These are phyloP conservation scores for Crambe crambe DNA, from an alignment of 37 sponge, comb jelly and placozoan species.

Conservation along the genomic window DNA sequence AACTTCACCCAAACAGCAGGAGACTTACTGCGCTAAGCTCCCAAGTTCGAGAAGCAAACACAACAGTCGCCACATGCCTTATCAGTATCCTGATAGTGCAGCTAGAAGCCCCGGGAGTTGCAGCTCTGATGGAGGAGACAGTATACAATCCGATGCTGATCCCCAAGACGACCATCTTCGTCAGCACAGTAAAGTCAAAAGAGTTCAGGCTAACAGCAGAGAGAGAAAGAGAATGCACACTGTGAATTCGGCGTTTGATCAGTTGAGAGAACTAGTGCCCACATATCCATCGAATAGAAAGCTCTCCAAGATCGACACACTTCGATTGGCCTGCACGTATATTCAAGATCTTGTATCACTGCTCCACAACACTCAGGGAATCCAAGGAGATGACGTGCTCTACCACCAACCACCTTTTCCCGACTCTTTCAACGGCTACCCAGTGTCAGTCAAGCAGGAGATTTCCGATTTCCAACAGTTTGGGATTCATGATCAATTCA, in stretches of 20 bases:
- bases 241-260: conserved; percentile 90
- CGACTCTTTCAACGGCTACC: conserved; percentile 7
- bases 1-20: conserved; percentile 8
- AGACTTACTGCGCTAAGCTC: conserved; percentile 7
- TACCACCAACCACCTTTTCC: conserved; percentile 10
- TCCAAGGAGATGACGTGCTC: conserved; percentile 29
- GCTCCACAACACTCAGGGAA: conserved; percentile 38
- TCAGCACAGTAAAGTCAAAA: conserved; percentile 22
- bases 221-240: conserved; percentile 93
- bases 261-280: conserved; percentile 84
- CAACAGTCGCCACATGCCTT: conserved; percentile 26
- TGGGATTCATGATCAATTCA: background rate
- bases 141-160: background rate
- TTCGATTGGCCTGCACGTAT: conserved; percentile 82
- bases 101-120: conserved; percentile 38
- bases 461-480: background rate
- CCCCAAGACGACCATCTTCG: background rate
- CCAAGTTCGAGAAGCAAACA: background rate
- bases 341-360: conserved; percentile 75
- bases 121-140: conserved; percentile 53
- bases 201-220: conserved; percentile 80
- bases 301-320: conserved; percentile 94
- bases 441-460: conserved; percentile 12
- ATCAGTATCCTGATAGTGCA: conserved; percentile 8
- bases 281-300: conserved; percentile 90